Evolutionary conservation across 2,888 invertebrate species (phyloP), one percentile per base, ranked within the genome.

Genomic region (Eristalis arbustorum): DNA sequence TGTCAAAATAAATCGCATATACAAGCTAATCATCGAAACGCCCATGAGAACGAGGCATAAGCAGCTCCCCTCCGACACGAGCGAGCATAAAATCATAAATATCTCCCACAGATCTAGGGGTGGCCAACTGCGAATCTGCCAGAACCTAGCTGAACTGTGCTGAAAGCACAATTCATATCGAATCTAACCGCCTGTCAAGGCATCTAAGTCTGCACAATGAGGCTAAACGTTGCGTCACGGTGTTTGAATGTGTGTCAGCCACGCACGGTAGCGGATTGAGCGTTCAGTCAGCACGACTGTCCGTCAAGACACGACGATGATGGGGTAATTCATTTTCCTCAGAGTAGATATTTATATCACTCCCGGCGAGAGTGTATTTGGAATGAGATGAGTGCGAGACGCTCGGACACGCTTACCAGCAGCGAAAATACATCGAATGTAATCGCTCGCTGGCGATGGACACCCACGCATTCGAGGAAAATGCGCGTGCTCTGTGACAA

Each of bases 401-500:
- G 49, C 59, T 68, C 14, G 56, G 74, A 69, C 80, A 81, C 80
- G 80, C 74, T 80, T 57, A 69, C 42, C 10, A 23, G 57, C 57
- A 57, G 18, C 22, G 56, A 66, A 59, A 25, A 57, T 22, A 57
- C 64, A 64, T 64, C 63, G 69, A 59, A 64, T 62, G 59, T 37
- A 67, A 61, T 6, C 25, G 25, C 59, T 13, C 23, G 22, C 6
- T 59, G 59, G 10, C 59, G 22, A 23, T 59, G 13, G 25, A 28
- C 64, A 11, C 74, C 74, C 73, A 81, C 74, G 80, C 64, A 25
- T 63, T 59, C 37, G 5, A 4, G 14, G 13, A 14, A 74, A 69
- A 64, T 74, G 69, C 74, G 74, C 80, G 78, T 78, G 78, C 72
- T 78, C 72, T 61, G n/a, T 66, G 42, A 57, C 72, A 66, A 72